Percentiles rank a stretch among this genome's conserved stretches.
phyloP scores from a whole-genome alignment of 2,888 invertebrate genomes.

The Drosophila buzzatii region DNA sequence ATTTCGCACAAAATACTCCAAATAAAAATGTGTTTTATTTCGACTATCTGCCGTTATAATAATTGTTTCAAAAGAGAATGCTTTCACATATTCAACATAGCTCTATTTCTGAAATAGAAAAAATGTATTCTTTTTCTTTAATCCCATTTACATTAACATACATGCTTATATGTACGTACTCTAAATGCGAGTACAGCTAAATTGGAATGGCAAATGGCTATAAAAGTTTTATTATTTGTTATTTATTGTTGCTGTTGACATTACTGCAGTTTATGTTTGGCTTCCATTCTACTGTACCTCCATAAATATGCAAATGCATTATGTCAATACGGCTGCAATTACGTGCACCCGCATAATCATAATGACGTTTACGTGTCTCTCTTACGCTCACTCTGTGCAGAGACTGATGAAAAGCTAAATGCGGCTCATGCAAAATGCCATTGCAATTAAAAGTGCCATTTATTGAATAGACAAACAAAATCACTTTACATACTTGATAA shows the following conservation, averaged over 20 bases:
- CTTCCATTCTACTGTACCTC: slow-evolving; percentile 20
- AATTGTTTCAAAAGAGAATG: too few relatives aligned
- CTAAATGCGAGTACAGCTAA: not conserved
- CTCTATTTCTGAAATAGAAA: too few relatives aligned
- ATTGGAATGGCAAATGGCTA: slow-evolving; percentile 2
- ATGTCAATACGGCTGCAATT: slow-evolving; percentile 61
- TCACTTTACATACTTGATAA: not conserved
- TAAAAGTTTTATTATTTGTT: slow-evolving; percentile 23
- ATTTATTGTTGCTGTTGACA: slow-evolving; percentile 26
- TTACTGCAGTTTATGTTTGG: slow-evolving; percentile 32
- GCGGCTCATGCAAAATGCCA: slow-evolving; percentile 14
- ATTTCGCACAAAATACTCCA: not conserved
- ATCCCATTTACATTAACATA: too few relatives aligned
- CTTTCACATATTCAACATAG: too few relatives aligned
- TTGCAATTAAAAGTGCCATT: slow-evolving; percentile 41
- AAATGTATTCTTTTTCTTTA: too few relatives aligned
- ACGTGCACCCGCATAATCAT: slow-evolving; percentile 51
- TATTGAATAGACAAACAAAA: slow-evolving; percentile 27
- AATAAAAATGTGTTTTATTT: not conserved
- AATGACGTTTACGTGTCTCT: slow-evolving; percentile 18
- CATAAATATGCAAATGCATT: slow-evolving; percentile 48
- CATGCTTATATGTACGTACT: too few relatives aligned
- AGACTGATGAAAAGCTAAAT: slow-evolving; percentile 1
- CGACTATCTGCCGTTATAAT: too few relatives aligned
- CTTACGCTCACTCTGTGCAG: not conserved